Evolutionary conservation across 2,797 vertebrate species (phyloP).

Genomic region (Somateria mollissima): DNA sequence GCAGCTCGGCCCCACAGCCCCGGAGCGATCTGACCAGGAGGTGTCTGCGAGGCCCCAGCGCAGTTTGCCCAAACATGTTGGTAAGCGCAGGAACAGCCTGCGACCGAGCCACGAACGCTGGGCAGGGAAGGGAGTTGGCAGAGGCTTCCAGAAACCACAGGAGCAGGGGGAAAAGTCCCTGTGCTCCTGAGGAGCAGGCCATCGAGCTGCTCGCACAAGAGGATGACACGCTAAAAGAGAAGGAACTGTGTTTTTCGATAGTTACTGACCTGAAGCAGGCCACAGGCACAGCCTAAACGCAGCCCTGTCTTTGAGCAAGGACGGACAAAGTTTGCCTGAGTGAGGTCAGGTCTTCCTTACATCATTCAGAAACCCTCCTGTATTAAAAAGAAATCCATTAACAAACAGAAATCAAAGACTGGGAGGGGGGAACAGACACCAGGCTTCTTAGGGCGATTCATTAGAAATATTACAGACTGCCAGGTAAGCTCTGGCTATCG

Average conservation of each 20-base stretch:
- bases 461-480: neutral
- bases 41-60: neutral
- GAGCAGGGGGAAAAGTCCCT: accelerated
- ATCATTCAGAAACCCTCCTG: neutral
- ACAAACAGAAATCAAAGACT: neutral
- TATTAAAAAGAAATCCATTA: neutral
- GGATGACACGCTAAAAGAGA: neutral
- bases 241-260: neutral
- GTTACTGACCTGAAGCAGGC: accelerated
- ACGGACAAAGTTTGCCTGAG: neutral
- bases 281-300: neutral
- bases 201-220: neutral
- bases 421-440: neutral
- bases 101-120: neutral
- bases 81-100: neutral
- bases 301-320: neutral
- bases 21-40: neutral
- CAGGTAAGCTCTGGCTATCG: slow-evolving; percentile 7
- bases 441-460: neutral
- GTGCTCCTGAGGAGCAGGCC: neutral
- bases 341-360: neutral
- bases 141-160: neutral
- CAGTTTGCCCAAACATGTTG: neutral
- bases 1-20: neutral
- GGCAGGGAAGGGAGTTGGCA: neutral